Evolutionary conservation across 2,888 invertebrate species (phyloP).

Genomic region (Apomyelois bistriatella): DNA sequence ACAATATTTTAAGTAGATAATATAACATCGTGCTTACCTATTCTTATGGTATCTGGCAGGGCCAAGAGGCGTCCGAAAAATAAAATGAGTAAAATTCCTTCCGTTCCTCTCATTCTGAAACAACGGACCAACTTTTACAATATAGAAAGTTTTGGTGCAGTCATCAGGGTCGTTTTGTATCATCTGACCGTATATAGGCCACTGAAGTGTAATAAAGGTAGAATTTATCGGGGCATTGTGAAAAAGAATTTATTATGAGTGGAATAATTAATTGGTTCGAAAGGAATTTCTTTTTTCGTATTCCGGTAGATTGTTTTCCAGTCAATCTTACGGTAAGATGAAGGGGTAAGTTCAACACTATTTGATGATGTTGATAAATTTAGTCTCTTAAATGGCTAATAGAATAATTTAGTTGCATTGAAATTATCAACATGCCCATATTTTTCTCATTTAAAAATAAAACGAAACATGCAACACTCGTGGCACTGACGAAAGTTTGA

Average conservation of each 20-base stretch:
- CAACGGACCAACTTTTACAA: constrained; percentile 37
- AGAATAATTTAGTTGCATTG: too few relatives aligned
- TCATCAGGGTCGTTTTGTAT: constrained; percentile 19
- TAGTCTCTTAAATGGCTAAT: too few relatives aligned
- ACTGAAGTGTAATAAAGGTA: constrained; percentile 14
- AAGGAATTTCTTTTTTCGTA: background rate
- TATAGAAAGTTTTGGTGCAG: constrained; percentile 25
- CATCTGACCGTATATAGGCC: constrained; percentile 8
- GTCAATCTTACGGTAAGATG: too few relatives aligned
- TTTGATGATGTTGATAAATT: too few relatives aligned
- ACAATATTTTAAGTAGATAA: too few relatives aligned
- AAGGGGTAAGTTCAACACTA: too few relatives aligned
- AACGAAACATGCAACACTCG: too few relatives aligned
- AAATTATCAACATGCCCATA: too few relatives aligned
- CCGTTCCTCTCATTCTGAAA: constrained; percentile 69
- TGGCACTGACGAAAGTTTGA: too few relatives aligned
- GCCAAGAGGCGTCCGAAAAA: constrained; percentile 72
- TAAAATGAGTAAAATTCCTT: constrained; percentile 64
- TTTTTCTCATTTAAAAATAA: too few relatives aligned
- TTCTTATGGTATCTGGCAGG: constrained; percentile 77
- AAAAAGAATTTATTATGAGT: constrained; percentile 6
- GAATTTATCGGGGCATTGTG: constrained; percentile 4
- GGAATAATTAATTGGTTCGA: background rate
- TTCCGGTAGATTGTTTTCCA: too few relatives aligned
- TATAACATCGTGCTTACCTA: constrained; percentile 70